phyloP scores from a whole-genome alignment of 2,888 invertebrate species.

The Schrankia costaestrigalis region DNA sequence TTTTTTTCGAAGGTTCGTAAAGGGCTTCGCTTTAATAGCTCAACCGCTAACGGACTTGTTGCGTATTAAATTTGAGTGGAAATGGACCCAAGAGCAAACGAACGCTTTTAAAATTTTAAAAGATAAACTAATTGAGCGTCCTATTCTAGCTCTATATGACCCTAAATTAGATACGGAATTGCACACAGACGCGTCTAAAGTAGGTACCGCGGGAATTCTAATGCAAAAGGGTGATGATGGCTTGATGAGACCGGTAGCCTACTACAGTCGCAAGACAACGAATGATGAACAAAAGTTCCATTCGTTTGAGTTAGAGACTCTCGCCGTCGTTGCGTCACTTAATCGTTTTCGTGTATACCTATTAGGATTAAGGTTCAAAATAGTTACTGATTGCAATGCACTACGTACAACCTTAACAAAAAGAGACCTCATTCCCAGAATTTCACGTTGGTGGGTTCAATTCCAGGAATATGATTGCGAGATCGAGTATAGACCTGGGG shows the following conservation, averaged over 20 bases:
- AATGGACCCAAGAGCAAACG: conserved; percentile 10
- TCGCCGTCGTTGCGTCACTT: conserved; percentile 24
- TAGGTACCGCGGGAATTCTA: conserved; percentile 23
- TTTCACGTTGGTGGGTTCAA: conserved; percentile 38
- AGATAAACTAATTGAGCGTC: conserved; percentile 28
- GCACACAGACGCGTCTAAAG: conserved; percentile 45
- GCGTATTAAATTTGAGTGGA: conserved; percentile 13
- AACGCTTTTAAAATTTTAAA: conserved; percentile 24
- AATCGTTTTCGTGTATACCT: conserved; percentile 21
- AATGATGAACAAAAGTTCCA: conserved; percentile 16
- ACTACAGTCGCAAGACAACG: conserved; percentile 25
- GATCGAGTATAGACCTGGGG: conserved; percentile 32
- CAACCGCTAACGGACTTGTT: conserved; percentile 26
- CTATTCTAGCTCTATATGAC: conserved; percentile 36
- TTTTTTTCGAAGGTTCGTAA: conserved; percentile 37
- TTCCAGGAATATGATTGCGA: conserved; percentile 35
- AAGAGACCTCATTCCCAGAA: conserved; percentile 15
- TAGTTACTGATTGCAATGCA: conserved; percentile 8
- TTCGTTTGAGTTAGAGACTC: conserved; percentile 7
- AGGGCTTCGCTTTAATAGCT: conserved; percentile 26
- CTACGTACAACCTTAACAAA: conserved; percentile 3
- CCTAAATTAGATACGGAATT: conserved; percentile 28
- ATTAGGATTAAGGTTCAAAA: conserved; percentile 7
- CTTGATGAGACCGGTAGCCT: conserved; percentile 16
- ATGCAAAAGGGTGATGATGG: conserved; percentile 25